These are phyloP conservation scores for Meta bourneti DNA, from an alignment of 2,888 invertebrate genomes.

Conservation along the genomic window DNA sequence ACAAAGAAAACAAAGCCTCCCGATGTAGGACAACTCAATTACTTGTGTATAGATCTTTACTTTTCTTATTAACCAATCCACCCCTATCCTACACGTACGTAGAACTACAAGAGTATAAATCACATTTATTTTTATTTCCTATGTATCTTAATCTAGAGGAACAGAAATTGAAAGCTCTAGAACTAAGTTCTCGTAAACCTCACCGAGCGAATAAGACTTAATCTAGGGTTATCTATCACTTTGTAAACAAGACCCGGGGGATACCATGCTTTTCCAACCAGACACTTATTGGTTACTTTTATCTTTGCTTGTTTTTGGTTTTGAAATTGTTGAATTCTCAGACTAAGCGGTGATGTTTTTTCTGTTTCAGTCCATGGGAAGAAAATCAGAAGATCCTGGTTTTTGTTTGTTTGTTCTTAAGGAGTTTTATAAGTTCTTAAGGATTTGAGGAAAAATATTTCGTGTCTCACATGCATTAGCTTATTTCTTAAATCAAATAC, in stretches of 20 bases:
- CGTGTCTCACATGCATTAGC: too few species aligned
- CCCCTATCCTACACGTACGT: background rate
- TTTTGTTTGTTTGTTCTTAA: too few species aligned
- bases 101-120: background rate
- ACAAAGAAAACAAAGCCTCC: too few species aligned
- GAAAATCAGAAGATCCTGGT: too few species aligned
- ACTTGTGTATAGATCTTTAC: background rate
- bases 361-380: too few species aligned
- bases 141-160: background rate
- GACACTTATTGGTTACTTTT: background rate
- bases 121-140: background rate
- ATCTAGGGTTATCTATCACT: background rate
- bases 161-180: background rate
- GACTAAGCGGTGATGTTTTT: too few species aligned
- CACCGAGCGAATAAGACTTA: background rate
- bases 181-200: background rate
- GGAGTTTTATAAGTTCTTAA: too few species aligned
- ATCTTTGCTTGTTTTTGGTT: background rate
- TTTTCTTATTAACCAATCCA: background rate
- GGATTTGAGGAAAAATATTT: too few species aligned
- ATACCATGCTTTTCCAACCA: background rate
- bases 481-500: too few species aligned
- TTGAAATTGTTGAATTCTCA: background rate
- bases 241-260: slow-evolving; percentile 1
- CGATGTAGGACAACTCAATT: background rate